Evolutionary conservation across 2,888 invertebrate species (phyloP), one percentile per base, ranked within the genome.

Genomic region (Muschampia plurimacula): DNA sequence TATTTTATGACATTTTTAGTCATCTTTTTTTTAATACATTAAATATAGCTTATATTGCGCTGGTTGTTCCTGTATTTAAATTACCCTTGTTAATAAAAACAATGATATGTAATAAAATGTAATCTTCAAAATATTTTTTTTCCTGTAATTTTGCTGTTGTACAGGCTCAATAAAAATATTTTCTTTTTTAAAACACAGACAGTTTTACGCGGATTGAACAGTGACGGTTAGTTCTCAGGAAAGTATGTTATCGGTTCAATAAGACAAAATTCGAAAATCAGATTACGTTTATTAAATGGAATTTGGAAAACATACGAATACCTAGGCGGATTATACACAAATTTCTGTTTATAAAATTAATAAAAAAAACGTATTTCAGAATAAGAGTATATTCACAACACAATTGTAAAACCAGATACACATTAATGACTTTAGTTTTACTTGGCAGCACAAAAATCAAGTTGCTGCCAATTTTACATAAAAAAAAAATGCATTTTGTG

Each of bases 281-380:
- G 90, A 85, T 86, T 80, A 87, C 85, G 83, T 92, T 88, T 88
- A 92, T 87, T 90, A 83, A 83, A 88, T 84, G 87, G 80, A 92
- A 92, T 91, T 92, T 77, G 91, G 90, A 92, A 90, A 87, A 88
- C 87, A 81, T 87, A 89, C 86, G 88, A 84, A 82, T 79, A 83
- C 83, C 85, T 86, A 90, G 88, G 87, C 86, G 85, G 88, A 60
- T 32, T 60, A 36, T 60, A 60, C 60, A 80, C 60, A 60, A 60
- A n/a, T 36, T 62, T 36, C 28, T 59, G 59, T 59, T 59, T 15
- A 62, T 39, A 62, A 62, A 39, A 41, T 67, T 67, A 59, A 60
- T 57, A 44, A 70, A 63, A 70, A 65, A 70, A 62, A 39, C 78
- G 83, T 84, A 81, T 32, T 41, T 44, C 22, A 46, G 28, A 64